Base-by-base conservation (phyloP, 2,888 invertebrate genomes). In the Pedicia rivosa region DNA sequence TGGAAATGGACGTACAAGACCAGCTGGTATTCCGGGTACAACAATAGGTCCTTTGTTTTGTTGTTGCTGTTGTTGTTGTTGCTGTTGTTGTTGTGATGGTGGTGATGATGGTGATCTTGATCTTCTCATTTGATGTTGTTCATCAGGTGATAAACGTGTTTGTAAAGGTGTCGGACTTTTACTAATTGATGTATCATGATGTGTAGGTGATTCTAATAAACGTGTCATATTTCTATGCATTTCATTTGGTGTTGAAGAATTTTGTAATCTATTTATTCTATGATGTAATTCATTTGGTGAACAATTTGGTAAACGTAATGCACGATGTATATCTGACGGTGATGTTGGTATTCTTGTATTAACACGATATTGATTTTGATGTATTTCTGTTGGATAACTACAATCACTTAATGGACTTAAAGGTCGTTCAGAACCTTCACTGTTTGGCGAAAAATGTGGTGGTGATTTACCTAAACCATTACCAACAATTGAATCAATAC, bases 401-500 rank as follows among this genome's bases (percentile, higher is more conserved):
- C 40, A 41, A 39, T 43, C 43, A 36, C 44, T 44, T 8, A 36
- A 37, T 3, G 44, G 42, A 26, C 41, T 42, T 5, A 40, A 36
- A 7, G 42, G 40, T 22, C 43, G 35, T 12, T 45, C 45, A 1
- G 43, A 40, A 25, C 37, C 38, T 20, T 43, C 43, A 35, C 41
- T 44, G 3, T 40, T 42, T 5, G 43, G 43, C 20, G 45, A 45
- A 27, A 41, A 37, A 17, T 35, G 35, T 25, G 25, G 25, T 12
- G 35, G 35, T 26, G 35, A 35, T 35, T 35, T 35, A n/a, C 43
- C 38, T 32, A 48, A 49, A 48, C 60, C 57, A 44, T 78, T 80
- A 49, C 88, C 88, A 43, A 90, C 88, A 55, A 90, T 87, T 54
- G 87, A 86, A 67, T 91, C 91, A 64, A 91, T 91, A 56, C 86